Evolutionary conservation across 2,888 invertebrate species (phyloP).

Genomic region (Netelia inedita): DNA sequence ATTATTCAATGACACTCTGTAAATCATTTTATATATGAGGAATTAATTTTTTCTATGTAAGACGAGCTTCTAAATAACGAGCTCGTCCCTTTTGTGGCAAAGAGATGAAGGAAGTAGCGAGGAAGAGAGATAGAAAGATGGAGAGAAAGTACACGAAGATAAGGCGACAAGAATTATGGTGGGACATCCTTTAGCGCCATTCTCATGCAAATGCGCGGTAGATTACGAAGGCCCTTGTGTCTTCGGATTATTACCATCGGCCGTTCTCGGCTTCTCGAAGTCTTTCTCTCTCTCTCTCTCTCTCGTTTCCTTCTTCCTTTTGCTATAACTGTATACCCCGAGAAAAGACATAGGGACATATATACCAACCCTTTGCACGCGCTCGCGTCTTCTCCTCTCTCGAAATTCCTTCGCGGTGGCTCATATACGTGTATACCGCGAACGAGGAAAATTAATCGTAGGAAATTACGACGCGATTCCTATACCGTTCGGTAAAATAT

Average conservation of each 20-base stretch:
- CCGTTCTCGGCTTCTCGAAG: conserved; percentile 73
- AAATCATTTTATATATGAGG: conserved; percentile 35
- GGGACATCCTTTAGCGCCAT: conserved; percentile 81
- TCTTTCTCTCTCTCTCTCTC: conserved; percentile 25
- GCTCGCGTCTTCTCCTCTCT: conserved; percentile 49
- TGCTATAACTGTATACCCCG: conserved; percentile 42
- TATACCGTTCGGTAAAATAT: conserved; percentile 24
- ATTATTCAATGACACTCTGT: conserved; percentile 15
- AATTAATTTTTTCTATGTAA: conserved; percentile 40
- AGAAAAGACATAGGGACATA: conserved; percentile 54
- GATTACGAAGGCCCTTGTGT: conserved; percentile 81
- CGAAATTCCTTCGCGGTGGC: conserved; percentile 70
- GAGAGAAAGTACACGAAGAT: conserved; percentile 73
- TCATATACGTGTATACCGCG: conserved; percentile 51
- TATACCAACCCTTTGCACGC: conserved; percentile 53
- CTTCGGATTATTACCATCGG: conserved; percentile 81
- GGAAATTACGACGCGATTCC: conserved; percentile 66
- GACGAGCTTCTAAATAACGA: conserved; percentile 71
- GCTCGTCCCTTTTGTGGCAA: conserved; percentile 70
- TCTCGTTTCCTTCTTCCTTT: conserved; percentile 24
- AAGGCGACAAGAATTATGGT: conserved; percentile 81
- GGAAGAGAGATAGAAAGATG: conserved; percentile 38
- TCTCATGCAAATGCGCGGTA: conserved; percentile 82
- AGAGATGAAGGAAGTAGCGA: conserved; percentile 28
- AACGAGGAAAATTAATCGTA: conserved; percentile 71